Evolutionary conservation across 1,140 invertebrate genomes (phyloP).

Genomic region (Frieseomelitta varia): DNA sequence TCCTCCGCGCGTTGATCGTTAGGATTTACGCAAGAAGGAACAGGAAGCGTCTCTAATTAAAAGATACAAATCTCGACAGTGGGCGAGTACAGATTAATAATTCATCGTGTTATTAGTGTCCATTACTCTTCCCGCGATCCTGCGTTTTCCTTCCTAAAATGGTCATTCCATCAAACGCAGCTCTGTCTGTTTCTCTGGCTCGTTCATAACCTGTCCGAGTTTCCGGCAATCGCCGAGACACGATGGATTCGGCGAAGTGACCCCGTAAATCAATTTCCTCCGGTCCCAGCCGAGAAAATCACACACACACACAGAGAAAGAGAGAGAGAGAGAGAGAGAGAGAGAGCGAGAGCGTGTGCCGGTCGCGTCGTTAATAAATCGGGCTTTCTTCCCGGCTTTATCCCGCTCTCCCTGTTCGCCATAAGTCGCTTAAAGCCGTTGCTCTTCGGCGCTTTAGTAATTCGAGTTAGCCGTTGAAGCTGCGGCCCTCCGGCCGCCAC

Average conservation of each 20-base stretch:
- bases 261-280: slow-evolving; percentile 55
- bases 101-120: not conserved
- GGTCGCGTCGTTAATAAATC: slow-evolving; percentile 66
- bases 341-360: slow-evolving; percentile 37
- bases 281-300: slow-evolving; percentile 37
- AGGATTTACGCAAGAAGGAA: not conserved
- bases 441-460: slow-evolving; percentile 74
- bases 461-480: slow-evolving; percentile 76
- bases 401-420: slow-evolving; percentile 39
- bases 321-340: slow-evolving; percentile 24
- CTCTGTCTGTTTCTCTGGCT: too few species aligned
- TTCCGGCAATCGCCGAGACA: not conserved
- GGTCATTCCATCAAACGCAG: not conserved
- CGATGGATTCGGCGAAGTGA: slow-evolving; percentile 22
- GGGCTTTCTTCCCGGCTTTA: slow-evolving; percentile 64
- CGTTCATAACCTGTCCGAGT: not conserved
- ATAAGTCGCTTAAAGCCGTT: slow-evolving; percentile 71
- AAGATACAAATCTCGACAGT: not conserved
- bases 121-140: not conserved
- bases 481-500: slow-evolving; percentile 39
- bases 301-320: slow-evolving; percentile 34
- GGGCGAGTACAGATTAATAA: not conserved
- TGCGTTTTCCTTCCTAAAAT: not conserved
- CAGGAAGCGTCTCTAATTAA: not conserved
- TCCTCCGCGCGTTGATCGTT: not conserved